phyloP scores from a whole-genome alignment of 2,797 vertebrate genomes.

The Phataginus tetradactyla region DNA sequence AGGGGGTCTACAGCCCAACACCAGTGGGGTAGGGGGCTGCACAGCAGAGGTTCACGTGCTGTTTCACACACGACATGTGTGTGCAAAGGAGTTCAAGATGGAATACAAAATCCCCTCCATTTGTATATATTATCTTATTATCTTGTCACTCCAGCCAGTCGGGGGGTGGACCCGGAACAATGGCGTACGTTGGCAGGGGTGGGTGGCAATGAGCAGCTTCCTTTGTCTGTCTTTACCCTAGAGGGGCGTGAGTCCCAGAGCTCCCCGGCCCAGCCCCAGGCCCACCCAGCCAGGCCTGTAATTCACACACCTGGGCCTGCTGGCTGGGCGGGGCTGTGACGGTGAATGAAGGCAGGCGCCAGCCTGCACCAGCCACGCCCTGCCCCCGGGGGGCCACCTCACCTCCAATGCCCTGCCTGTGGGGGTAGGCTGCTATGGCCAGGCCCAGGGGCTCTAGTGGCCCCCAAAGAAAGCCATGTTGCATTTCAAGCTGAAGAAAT shows the following conservation, averaged over 20 bases:
- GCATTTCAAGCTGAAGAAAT: conserved; percentile 26
- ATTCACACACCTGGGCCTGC: conserved; percentile 60
- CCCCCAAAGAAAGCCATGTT: neutral
- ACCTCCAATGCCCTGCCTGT: neutral
- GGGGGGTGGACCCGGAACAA: neutral
- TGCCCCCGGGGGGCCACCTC: conserved; percentile 22
- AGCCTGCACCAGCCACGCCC: conserved; percentile 69
- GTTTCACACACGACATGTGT: neutral
- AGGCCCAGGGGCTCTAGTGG: no score
- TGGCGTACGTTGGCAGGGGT: no score
- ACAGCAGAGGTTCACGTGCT: neutral
- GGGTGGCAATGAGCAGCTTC: neutral
- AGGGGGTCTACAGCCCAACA: neutral
- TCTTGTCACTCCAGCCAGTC: neutral
- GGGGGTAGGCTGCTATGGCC: neutral
- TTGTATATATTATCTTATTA: neutral
- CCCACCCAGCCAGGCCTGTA: conserved; percentile 53
- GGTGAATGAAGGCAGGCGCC: conserved; percentile 38
- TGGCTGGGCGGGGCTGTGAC: conserved; percentile 11
- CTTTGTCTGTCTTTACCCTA: conserved; percentile 35
- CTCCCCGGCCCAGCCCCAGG: neutral
- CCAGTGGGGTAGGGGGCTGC: neutral
- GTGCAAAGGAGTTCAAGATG: neutral
- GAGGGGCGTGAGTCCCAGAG: neutral
- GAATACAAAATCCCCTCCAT: neutral